Percentiles rank a stretch among this genome's conserved stretches.
phyloP scores from a whole-genome alignment of 2,797 vertebrate species.

The Neoniphon sammara region DNA sequence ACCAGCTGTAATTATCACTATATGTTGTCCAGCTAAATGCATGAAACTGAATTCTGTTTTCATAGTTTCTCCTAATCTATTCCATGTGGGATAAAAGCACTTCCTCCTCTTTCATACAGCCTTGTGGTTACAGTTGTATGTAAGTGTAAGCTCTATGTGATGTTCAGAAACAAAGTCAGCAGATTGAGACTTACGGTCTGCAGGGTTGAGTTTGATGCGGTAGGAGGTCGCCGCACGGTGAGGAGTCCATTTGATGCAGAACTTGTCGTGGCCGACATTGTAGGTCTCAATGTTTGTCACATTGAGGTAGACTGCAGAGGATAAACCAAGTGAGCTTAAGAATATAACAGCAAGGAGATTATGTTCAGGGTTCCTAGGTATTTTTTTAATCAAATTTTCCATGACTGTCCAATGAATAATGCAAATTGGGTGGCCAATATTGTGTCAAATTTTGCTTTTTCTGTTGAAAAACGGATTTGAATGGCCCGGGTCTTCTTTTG shows the following conservation, averaged over 20 bases:
- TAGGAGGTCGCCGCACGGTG: constrained; percentile 94
- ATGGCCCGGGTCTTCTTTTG: neutral
- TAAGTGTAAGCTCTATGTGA: neutral
- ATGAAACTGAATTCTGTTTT: neutral
- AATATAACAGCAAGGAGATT: too few relatives aligned
- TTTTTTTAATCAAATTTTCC: too few relatives aligned
- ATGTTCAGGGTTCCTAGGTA: too few relatives aligned
- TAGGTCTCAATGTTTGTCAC: constrained; percentile 92
- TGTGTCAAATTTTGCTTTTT: too few relatives aligned
- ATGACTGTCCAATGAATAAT: too few relatives aligned
- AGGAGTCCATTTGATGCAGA: constrained; percentile 92
- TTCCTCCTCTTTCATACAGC: neutral
- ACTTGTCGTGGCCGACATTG: constrained; percentile 88
- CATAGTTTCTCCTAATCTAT: neutral
- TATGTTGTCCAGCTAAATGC: neutral
- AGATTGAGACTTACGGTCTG: constrained; percentile 83
- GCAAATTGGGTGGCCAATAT: too few relatives aligned
- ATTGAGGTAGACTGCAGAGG: constrained; percentile 91
- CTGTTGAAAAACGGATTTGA: neutral
- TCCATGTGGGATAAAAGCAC: neutral
- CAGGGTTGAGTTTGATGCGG: constrained; percentile 90
- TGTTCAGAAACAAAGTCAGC: neutral
- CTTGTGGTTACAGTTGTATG: neutral
- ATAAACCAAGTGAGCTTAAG: neutral
- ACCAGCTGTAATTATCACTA: neutral